Conservation (phyloP, 30 jellyfish, hydroid and myxozoan genomes). For the Cassiopea xamachana region DNA sequence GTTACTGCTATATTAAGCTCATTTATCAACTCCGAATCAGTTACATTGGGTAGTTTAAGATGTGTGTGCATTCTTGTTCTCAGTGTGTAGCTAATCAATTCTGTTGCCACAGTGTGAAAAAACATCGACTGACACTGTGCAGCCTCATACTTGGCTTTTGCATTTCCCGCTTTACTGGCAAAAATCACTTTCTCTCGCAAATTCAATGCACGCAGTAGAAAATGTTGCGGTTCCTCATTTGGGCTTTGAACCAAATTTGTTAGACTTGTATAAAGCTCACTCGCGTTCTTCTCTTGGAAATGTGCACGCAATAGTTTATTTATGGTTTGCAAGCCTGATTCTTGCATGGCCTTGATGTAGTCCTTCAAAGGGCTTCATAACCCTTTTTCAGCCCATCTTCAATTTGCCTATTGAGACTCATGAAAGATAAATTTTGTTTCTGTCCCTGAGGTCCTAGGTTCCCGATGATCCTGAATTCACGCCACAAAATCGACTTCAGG, state of each 20-base stretch:
- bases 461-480: constrained; percentile 2
- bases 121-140: constrained; percentile 44
- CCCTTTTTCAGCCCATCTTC: constrained; percentile 39
- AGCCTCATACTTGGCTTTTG: constrained; percentile 27
- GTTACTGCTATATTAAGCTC: constrained; percentile 52
- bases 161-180: constrained; percentile 10
- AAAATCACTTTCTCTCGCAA: constrained; percentile 32
- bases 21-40: constrained; percentile 43
- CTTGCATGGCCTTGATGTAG: constrained; percentile 48
- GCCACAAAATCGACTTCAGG: constrained; percentile 10
- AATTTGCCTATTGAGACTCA: constrained; percentile 27
- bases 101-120: constrained; percentile 37
- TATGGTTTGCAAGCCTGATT: constrained; percentile 28
- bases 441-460: constrained; percentile 31
- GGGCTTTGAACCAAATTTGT: constrained; percentile 30
- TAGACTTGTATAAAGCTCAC: constrained; percentile 44
- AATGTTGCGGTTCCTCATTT: constrained; percentile 52
- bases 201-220: constrained; percentile 56
- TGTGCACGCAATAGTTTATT: constrained; percentile 49
- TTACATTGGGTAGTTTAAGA: constrained; percentile 31
- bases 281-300: constrained; percentile 55
- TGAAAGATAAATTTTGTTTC: background rate
- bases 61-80: constrained; percentile 26
- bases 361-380: constrained; percentile 46
- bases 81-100: constrained; percentile 17